These are phyloP conservation scores for Ectemnius cavifrons DNA, from an alignment of 2,888 invertebrate species.

Conservation along the genomic window DNA sequence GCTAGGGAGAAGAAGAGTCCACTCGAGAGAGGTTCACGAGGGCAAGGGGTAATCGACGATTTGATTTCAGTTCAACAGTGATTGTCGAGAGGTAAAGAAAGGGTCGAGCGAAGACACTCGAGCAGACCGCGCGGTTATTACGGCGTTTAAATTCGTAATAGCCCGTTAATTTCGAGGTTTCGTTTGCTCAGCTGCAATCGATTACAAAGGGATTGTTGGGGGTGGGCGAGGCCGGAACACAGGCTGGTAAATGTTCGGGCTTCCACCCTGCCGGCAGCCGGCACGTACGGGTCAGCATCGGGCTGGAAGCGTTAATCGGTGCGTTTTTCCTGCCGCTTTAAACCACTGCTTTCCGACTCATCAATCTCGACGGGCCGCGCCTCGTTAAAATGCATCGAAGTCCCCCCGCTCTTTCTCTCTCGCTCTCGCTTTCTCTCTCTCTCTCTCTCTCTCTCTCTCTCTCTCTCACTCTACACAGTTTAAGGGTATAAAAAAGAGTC, in stretches of 20 bases:
- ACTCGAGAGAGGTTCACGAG: constrained; percentile 20
- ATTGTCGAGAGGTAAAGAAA: constrained; percentile 14
- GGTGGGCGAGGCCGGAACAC: constrained; percentile 7
- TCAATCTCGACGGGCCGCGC: constrained; percentile 59
- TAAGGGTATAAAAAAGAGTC: constrained; percentile 15
- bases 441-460: no score
- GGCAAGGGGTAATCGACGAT: constrained; percentile 20
- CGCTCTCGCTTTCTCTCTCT: no score
- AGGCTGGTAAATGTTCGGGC: constrained; percentile 20
- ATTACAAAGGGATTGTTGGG: constrained; percentile 41
- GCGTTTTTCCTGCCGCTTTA: constrained; percentile 50
- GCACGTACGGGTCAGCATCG: constrained; percentile 26
- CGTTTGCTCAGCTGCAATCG: constrained; percentile 74
- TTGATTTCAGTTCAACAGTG: constrained; percentile 44
- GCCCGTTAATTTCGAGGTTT: constrained; percentile 71
- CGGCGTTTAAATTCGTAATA: constrained; percentile 71
- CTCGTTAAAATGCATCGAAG: constrained; percentile 69
- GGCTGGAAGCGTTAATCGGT: constrained; percentile 53
- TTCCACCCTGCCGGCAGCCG: constrained; percentile 4
- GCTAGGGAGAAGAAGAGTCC: constrained; percentile 10
- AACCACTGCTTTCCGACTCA: constrained; percentile 62
- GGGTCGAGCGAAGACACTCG: constrained; percentile 6
- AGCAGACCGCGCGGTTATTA: constrained; percentile 43
- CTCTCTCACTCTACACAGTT: no score
- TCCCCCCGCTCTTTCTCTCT: constrained; percentile 13